Conservation (phyloP, 2,113 vertebrate genomes). For the Lepisosteus osseus region DNA sequence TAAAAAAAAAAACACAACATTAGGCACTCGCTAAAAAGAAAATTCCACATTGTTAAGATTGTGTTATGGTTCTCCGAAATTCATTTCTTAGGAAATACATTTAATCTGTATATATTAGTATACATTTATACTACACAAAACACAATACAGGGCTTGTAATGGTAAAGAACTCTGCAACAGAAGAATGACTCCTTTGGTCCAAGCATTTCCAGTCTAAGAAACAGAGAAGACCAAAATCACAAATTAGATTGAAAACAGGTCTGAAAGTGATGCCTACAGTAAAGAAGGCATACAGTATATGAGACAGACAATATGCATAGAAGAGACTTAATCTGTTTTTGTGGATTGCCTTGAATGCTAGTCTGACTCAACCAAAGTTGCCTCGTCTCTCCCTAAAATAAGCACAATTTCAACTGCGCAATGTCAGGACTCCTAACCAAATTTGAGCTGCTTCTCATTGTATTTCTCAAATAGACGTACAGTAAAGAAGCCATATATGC, state of each 20-base stretch:
- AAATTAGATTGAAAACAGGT: not conserved
- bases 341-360: constrained; percentile 11
- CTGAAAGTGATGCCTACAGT: not conserved
- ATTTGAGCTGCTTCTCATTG: not conserved
- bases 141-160: not conserved
- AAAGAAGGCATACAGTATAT: too few species aligned
- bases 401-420: not conserved
- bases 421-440: not conserved
- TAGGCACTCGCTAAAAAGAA: not conserved
- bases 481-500: too few species aligned
- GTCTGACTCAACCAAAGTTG: constrained; percentile 3
- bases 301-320: not conserved
- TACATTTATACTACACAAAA: too few species aligned
- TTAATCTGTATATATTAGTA: too few species aligned
- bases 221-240: too few species aligned
- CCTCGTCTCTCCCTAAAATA: not conserved
- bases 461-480: too few species aligned
- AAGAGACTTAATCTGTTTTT: constrained; percentile 8
- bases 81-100: not conserved
- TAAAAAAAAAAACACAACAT: constrained; percentile 48
- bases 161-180: not conserved
- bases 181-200: not conserved
- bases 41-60: not conserved
- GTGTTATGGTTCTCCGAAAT: not conserved
- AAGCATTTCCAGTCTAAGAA: not conserved